Base-by-base conservation (phyloP, 1,140 invertebrate genomes). In the Aphis craccivora region DNA sequence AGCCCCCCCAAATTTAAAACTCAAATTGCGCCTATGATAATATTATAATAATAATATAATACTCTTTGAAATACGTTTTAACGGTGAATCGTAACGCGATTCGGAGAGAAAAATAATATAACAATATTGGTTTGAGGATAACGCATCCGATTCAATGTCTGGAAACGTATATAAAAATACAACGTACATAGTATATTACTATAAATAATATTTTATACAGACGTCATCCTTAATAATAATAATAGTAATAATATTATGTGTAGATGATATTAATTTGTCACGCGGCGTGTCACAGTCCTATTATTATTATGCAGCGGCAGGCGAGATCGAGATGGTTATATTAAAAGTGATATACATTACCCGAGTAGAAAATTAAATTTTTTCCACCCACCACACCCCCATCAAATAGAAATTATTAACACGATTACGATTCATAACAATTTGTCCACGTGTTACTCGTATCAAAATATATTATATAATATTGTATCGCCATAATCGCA, bases 311-410 rank as follows among this genome's bases (percentile, higher is more conserved):
- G n/a, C 60, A 76, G n/a, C 60, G 11, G 14, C 14, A 18, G n/a
- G 60, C 30, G 14, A 76, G 60, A 76, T 76, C 30, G 30, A 76
- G 60, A 76, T 76, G 60, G 30, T 76, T 76, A 76, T 76, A 76
- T 76, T 76, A 76, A 76, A 76, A 76, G 60, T n/a, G 60, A n/a
- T 76, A 76, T 76, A 35, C 60, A 76, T 76, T 76, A 76, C n/a
- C 14, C 60, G n/a, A 76, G 60, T n/a, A 76, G 60, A 76, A 76
- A 76, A 76, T 76, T 76, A 76, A 76, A 9, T 76, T 76, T 76
- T 51, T n/a, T 76, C 5, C 60, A 76, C n/a, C 60, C 60, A 76
- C 60, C n/a, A 14, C 30, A 76, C 60, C n/a, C 5, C 14, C 30
- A 14, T n/a, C 3, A 35, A 35, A 76, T n/a, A n/a, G n/a, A 76